Conservation (phyloP, 2,113 vertebrate genomes). For the Azemiops feae region DNA sequence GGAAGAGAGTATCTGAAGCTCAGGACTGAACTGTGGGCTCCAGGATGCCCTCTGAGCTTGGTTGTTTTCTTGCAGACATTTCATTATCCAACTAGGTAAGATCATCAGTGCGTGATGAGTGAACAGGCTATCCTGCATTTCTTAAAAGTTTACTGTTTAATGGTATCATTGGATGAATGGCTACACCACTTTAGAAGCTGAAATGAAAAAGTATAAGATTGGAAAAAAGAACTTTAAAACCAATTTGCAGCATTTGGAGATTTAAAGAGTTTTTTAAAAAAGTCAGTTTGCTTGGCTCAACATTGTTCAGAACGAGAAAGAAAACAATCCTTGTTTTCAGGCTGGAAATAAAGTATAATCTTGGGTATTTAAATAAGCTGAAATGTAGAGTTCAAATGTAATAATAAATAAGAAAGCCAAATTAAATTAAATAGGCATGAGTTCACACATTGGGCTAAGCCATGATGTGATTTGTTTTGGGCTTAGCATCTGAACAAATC, state of each 20-base stretch:
- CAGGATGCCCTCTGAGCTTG: not conserved
- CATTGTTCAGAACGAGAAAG: conserved; percentile 6
- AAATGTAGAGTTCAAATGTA: not conserved
- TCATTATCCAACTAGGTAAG: not conserved
- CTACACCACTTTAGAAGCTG: conserved; percentile 42
- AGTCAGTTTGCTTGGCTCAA: not conserved
- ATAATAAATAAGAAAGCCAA: not conserved
- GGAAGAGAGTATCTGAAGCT: not conserved
- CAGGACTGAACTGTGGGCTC: not conserved
- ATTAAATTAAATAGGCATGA: not conserved
- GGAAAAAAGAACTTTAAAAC: conserved; percentile 38
- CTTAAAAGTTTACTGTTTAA: conserved; percentile 41
- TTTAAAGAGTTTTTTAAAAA: conserved; percentile 42
- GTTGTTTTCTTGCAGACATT: not conserved
- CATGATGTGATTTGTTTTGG: not conserved
- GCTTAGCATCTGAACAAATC: not conserved
- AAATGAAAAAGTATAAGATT: conserved; percentile 15
- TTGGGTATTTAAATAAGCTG: not conserved
- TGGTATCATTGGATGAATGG: conserved; percentile 42
- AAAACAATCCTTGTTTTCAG: conserved; percentile 1
- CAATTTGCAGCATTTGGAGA: conserved; percentile 52
- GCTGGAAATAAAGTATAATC: conserved; percentile 3
- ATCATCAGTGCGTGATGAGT: not conserved
- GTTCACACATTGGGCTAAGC: not conserved
- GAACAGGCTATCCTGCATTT: conserved; percentile 11